Evolutionary conservation across 2,888 invertebrate genomes (phyloP).

Genomic region (Cerceris ruficornis): DNA sequence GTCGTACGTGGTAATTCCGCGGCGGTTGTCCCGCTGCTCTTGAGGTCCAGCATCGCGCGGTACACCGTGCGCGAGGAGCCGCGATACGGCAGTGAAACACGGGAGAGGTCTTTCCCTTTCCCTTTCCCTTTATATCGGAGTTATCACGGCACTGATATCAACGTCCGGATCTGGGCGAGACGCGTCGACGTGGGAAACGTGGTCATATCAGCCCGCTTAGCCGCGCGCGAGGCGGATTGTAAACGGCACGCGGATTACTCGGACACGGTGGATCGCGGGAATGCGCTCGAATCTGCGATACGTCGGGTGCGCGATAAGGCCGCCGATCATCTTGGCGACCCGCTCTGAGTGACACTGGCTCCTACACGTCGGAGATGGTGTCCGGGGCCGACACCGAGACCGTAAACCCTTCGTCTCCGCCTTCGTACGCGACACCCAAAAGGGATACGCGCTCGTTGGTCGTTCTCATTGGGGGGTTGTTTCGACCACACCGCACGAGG

Average conservation of each 20-base stretch:
- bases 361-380: constrained; percentile 40
- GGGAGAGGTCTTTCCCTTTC: constrained; percentile 2
- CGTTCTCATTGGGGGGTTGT: constrained; percentile 50
- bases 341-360: constrained; percentile 74
- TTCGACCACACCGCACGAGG: constrained; percentile 13
- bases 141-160: constrained; percentile 48
- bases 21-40: constrained; percentile 94
- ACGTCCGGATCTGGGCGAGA: constrained; percentile 43
- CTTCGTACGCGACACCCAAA: background rate
- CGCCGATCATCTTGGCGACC: constrained; percentile 76
- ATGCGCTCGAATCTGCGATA: constrained; percentile 33
- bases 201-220: constrained; percentile 56
- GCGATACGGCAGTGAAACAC: constrained; percentile 32
- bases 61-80: constrained; percentile 39
- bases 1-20: constrained; percentile 95
- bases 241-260: constrained; percentile 2
- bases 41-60: constrained; percentile 92
- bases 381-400: constrained; percentile 18
- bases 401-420: constrained; percentile 27
- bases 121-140: background rate
- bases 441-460: constrained; percentile 3
- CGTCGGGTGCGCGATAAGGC: constrained; percentile 52
- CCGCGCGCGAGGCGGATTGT: constrained; percentile 12
- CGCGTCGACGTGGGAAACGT: constrained; percentile 31
- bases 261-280: constrained; percentile 24